Conservation (phyloP, 2,113 vertebrate genomes). For the Paedocypris sp. region DNA sequence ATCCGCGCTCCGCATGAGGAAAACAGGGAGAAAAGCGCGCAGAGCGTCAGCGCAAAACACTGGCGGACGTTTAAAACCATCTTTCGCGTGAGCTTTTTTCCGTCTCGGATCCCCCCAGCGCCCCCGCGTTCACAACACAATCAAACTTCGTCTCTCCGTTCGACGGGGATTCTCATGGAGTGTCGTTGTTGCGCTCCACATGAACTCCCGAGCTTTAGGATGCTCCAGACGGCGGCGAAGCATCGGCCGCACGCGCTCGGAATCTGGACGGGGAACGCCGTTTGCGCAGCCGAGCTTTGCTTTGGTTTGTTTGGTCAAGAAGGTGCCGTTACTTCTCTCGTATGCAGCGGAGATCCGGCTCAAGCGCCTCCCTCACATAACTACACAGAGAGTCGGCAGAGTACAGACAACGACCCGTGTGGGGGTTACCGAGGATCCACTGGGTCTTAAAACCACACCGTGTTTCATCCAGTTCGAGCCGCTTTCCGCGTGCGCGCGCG, state of each 20-base stretch:
- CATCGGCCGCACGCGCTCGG: slow-evolving; percentile 21
- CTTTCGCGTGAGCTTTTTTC: slow-evolving; percentile 44
- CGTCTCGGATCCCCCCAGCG: slow-evolving; percentile 45
- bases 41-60: slow-evolving; percentile 68
- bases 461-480: background rate
- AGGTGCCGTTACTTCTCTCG: slow-evolving; percentile 51
- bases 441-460: slow-evolving; percentile 62
- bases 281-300: slow-evolving; percentile 46
- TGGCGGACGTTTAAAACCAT: slow-evolving; percentile 78
- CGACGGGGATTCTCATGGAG: slow-evolving; percentile 58
- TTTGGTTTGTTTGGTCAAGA: slow-evolving; percentile 43
- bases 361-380: slow-evolving; percentile 68
- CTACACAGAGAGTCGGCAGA: slow-evolving; percentile 56
- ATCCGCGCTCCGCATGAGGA: slow-evolving; percentile 77
- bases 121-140: slow-evolving; percentile 55
- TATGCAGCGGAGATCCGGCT: slow-evolving; percentile 62
- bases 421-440: slow-evolving; percentile 54
- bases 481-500: too few species aligned
- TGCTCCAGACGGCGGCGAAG: slow-evolving; percentile 7
- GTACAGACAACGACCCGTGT: slow-evolving; percentile 57
- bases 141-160: slow-evolving; percentile 56
- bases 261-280: slow-evolving; percentile 40
- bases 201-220: slow-evolving; percentile 43
- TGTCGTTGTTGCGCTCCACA: slow-evolving; percentile 45
- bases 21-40: slow-evolving; percentile 66